These are phyloP conservation scores for Pelobates cultripes DNA, from an alignment of 2,797 vertebrate genomes.

Conservation along the genomic window DNA sequence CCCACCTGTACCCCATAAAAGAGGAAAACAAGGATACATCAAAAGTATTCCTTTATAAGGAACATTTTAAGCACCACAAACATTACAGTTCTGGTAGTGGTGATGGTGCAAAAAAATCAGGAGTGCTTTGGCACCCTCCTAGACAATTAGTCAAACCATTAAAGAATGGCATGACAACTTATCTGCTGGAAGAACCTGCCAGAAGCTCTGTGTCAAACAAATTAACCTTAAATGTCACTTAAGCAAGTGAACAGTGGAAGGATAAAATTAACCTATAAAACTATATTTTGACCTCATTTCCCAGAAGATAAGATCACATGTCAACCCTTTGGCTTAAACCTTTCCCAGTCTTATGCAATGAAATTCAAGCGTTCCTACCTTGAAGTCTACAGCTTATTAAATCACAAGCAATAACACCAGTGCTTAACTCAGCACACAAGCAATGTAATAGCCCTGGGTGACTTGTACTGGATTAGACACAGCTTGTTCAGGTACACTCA, in stretches of 20 bases:
- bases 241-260: background rate
- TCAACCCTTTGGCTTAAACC: background rate
- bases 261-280: background rate
- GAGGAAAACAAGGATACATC: too few species aligned
- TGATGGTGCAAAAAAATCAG: too few species aligned
- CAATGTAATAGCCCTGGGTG: constrained; percentile 1
- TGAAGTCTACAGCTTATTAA: background rate
- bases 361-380: background rate
- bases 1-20: too few species aligned
- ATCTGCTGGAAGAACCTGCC: too few species aligned
- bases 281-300: background rate
- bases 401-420: background rate
- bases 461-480: background rate
- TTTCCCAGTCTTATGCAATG: background rate
- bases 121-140: too few species aligned
- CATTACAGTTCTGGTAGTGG: too few species aligned
- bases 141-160: too few species aligned
- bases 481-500: background rate
- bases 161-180: too few species aligned
- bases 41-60: too few species aligned
- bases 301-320: background rate
- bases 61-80: too few species aligned
- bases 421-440: background rate
- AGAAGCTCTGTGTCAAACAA: too few species aligned
- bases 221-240: too few species aligned